Conservation (phyloP, 2,797 vertebrate species). For the Centropyge bicolor region DNA sequence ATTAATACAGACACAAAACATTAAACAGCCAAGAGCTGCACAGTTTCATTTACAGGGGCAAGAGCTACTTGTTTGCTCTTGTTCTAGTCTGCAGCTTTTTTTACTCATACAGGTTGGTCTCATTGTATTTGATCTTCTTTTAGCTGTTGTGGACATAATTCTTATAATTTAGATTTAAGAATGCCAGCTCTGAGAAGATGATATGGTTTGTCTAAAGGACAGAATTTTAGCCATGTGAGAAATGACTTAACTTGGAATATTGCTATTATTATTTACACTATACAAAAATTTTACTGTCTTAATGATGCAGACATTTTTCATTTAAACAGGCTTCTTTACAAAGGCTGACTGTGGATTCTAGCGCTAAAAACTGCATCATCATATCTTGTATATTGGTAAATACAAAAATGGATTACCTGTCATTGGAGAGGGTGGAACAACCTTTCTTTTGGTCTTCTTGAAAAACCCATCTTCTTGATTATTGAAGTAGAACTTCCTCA, state of each 20-base stretch:
- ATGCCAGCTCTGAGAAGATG: not conserved
- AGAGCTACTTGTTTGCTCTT: not conserved
- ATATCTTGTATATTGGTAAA: not conserved
- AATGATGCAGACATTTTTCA: not conserved
- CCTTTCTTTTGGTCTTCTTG: conserved; percentile 99
- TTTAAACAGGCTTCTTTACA: not conserved
- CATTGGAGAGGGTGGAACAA: conserved; percentile 98
- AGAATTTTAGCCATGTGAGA: not conserved
- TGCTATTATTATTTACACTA: no score
- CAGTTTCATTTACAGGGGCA: not conserved
- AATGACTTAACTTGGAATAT: not conserved
- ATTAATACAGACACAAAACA: not conserved
- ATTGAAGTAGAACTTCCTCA: conserved; percentile 99
- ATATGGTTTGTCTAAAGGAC: not conserved
- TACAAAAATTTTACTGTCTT: not conserved
- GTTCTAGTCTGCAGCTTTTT: not conserved
- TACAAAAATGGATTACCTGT: conserved; percentile 86
- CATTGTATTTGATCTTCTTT: not conserved
- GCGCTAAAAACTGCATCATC: not conserved
- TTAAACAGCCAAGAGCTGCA: not conserved
- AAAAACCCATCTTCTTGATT: conserved; percentile 99
- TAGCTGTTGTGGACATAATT: not conserved
- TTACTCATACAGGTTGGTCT: not conserved
- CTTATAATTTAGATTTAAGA: not conserved
- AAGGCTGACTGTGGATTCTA: not conserved